Conservation (phyloP, 2,888 invertebrate species). For the Trachelus troglodyta region DNA sequence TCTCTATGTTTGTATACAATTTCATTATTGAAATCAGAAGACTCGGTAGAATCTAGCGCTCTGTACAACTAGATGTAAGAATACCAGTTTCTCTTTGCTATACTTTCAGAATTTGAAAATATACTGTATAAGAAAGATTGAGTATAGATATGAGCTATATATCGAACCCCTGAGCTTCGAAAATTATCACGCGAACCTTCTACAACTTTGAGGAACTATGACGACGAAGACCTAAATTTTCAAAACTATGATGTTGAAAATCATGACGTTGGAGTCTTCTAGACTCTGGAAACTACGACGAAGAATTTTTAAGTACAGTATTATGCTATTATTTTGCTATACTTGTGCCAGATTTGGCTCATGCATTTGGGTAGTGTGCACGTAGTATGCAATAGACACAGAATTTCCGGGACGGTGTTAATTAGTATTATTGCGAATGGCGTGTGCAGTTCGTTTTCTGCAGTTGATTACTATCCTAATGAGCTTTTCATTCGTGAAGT, state of each 20-base stretch:
- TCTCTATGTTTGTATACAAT: too few relatives aligned
- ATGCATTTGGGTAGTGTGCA: neutral
- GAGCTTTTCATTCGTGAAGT: neutral
- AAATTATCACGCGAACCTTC: too few relatives aligned
- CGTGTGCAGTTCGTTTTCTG: neutral
- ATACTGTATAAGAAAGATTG: too few relatives aligned
- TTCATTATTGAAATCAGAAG: too few relatives aligned
- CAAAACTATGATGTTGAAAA: neutral
- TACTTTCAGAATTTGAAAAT: too few relatives aligned
- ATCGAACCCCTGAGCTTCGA: too few relatives aligned
- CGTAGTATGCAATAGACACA: neutral
- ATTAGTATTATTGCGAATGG: neutral
- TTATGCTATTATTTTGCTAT: neutral
- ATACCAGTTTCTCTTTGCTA: too few relatives aligned
- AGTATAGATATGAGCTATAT: too few relatives aligned
- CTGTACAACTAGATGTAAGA: too few relatives aligned
- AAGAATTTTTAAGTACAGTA: neutral
- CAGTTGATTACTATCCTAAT: neutral
- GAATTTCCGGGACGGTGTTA: neutral
- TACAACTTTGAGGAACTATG: neutral
- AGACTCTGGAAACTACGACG: neutral
- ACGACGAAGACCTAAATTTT: neutral
- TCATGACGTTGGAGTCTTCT: too few relatives aligned
- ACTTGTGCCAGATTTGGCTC: neutral
- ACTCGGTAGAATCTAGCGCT: too few relatives aligned